Base-by-base conservation (phyloP, 1,140 invertebrate species). In the Melipona quadrifasciata region DNA sequence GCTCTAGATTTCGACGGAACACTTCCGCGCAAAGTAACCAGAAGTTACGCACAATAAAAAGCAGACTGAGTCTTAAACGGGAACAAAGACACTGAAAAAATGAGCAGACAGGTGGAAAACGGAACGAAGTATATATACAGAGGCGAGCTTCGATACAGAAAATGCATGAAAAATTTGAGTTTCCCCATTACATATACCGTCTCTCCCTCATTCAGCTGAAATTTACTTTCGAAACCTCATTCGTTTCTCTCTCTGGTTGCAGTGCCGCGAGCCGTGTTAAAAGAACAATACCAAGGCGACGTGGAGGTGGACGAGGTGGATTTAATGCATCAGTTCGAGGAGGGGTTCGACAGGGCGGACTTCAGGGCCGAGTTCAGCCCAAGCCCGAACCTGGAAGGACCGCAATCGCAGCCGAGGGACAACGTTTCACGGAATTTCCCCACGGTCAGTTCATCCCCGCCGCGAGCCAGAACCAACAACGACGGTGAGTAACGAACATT, bases 181-280 rank as follows among this genome's bases (percentile, higher is more conserved):
- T 34, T 68, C 31, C 10, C 39, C 39, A 8, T n/a, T 47, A 47
- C 39, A 39, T 6, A 47, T 47, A 47, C 39, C 39, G 6, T 39
- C 16, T 70, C 12, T 65, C 16, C n/a, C 64, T 27, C 65, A 39
- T 39, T 24, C 21, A 24, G 10, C 10, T 10, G 21, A 3, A 31
- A 39, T 70, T 70, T 70, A 47, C 19, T 53, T 65, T 55, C 5
- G 11, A 31, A 70, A 34, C 10, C 34, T 47, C 34, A 53, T 10
- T 39, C 17, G 14, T 58, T 80, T 65, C 55, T 90, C 86, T 70
- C 58, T 90, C 86, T 83, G 75, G 84, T 96, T 95, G 61, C 94
- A 98, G 98, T 98, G 77, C 98, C 97, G 53, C 95, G 97, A 84
- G 97, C 97, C 93, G 97, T 98, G 55, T 94, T 99, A 14, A 97